Conservation (phyloP, 2,113 vertebrate genomes). For the Engraulis encrasicolus region DNA sequence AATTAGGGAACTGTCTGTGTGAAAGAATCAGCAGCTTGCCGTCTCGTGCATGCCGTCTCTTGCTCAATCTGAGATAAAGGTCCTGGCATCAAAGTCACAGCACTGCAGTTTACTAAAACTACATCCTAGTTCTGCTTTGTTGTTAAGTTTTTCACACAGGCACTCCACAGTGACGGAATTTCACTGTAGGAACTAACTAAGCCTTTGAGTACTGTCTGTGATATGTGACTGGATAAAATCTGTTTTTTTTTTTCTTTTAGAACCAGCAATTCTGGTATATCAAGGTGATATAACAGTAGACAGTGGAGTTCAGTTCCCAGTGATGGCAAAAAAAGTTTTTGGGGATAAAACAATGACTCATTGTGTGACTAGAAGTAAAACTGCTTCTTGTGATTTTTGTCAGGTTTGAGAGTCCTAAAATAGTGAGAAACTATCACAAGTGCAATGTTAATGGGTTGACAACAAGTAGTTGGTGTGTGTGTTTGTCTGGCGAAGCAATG, state of each 20-base stretch:
- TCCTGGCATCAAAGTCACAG: neutral
- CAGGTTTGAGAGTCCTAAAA: neutral
- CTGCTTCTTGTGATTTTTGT: neutral
- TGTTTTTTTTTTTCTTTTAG: neutral
- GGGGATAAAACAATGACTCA: too few relatives aligned
- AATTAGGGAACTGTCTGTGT: neutral
- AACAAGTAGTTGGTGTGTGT: neutral
- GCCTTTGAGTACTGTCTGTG: neutral
- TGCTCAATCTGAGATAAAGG: neutral
- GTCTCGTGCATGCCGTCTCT: neutral
- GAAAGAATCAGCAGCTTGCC: neutral
- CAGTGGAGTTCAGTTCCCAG: neutral
- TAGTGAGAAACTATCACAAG: too few relatives aligned
- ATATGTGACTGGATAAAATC: neutral
- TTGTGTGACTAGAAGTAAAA: too few relatives aligned
- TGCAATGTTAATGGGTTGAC: too few relatives aligned
- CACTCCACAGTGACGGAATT: too few relatives aligned
- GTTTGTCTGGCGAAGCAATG: neutral
- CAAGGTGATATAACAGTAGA: neutral
- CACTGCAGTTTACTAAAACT: neutral
- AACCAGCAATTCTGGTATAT: neutral
- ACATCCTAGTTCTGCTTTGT: too few relatives aligned
- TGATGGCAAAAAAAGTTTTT: too few relatives aligned
- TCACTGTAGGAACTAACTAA: neutral
- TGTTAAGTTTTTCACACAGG: too few relatives aligned